Percentiles rank a stretch among this genome's conserved stretches.
These are phyloP conservation scores for Bolborhynchus lineola DNA, from an alignment of 2,113 vertebrate species.

Conservation along the genomic window DNA sequence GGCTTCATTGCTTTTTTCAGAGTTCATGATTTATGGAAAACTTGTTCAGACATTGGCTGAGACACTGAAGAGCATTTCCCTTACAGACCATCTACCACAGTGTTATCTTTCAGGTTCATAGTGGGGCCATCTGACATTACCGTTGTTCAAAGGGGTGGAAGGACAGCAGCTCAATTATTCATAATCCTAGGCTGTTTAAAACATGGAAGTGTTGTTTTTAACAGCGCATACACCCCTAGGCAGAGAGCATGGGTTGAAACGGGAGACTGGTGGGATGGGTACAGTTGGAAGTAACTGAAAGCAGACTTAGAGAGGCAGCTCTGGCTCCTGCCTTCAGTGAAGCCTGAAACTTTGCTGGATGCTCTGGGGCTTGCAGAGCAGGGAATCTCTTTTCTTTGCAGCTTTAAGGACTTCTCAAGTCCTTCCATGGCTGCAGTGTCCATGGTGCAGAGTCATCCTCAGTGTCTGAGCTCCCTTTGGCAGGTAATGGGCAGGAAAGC, in stretches of 20 bases:
- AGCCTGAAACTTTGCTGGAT: not conserved
- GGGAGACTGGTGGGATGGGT: not conserved
- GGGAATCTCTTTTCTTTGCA: not conserved
- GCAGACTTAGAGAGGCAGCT: not conserved
- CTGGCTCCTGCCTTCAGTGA: not conserved
- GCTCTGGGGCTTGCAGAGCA: not conserved
- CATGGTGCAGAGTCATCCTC: accelerated
- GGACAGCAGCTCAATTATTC: not conserved
- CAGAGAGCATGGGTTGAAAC: not conserved
- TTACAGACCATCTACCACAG: not conserved
- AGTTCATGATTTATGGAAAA: not conserved
- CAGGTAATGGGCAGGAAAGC: accelerated
- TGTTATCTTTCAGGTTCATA: not conserved
- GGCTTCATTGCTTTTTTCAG: not conserved
- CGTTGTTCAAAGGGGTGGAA: not conserved
- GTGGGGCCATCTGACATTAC: not conserved
- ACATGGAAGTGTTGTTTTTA: not conserved
- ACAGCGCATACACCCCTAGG: not conserved
- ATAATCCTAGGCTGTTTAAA: not conserved
- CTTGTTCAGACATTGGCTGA: not conserved
- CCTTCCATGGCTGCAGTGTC: accelerated
- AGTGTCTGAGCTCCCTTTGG: not conserved
- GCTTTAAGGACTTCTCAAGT: not conserved
- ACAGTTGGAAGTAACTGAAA: not conserved
- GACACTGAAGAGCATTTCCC: not conserved